phyloP scores from a whole-genome alignment of 2,113 vertebrate genomes.

The Oncorhynchus kisutch region DNA sequence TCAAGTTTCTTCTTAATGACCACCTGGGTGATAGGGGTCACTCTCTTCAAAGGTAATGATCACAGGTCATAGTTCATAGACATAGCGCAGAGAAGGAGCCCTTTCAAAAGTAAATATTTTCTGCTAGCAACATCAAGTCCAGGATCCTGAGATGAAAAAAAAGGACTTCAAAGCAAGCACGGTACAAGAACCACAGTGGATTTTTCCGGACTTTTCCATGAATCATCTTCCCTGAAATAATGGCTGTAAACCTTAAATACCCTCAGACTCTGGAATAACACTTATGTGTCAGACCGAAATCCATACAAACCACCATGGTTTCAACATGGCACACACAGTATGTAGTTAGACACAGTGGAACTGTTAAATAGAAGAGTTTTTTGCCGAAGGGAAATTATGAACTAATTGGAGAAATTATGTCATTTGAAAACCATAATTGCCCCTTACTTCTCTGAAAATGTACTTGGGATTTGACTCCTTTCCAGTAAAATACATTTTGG shows the following conservation, averaged over 20 bases:
- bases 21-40: constrained; percentile 45
- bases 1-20: background rate
- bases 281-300: constrained; percentile 44
- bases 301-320: constrained; percentile 48
- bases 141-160: constrained; percentile 35
- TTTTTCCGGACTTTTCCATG: constrained; percentile 44
- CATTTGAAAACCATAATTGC: constrained; percentile 58
- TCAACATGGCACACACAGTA: constrained; percentile 38
- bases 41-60: constrained; percentile 22
- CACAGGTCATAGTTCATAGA: constrained; percentile 37
- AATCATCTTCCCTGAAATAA: constrained; percentile 49
- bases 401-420: constrained; percentile 59
- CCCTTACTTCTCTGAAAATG: constrained; percentile 43
- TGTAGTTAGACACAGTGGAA: constrained; percentile 47
- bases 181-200: background rate
- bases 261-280: constrained; percentile 45
- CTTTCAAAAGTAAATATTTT: constrained; percentile 57
- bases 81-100: constrained; percentile 50
- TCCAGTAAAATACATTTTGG: constrained; percentile 34
- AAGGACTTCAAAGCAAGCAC: constrained; percentile 52
- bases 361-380: constrained; percentile 41
- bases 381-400: constrained; percentile 49
- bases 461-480: constrained; percentile 49
- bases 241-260: constrained; percentile 45
- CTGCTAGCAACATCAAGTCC: constrained; percentile 45